Base-by-base conservation (phyloP, 92 coral and sea anemone species). In the Micromussa lordhowensis region DNA sequence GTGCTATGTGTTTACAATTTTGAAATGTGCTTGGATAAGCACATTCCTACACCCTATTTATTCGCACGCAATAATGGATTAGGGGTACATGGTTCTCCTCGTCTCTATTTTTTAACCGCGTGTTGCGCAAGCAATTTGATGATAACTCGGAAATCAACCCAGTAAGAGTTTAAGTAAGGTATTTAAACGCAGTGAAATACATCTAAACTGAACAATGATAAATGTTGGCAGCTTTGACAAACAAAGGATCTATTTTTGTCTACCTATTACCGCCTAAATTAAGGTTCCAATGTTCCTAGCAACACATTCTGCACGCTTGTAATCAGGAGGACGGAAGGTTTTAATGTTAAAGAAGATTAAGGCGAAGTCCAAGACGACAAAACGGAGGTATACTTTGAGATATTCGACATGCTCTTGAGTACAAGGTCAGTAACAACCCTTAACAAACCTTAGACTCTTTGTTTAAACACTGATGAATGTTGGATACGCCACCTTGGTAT, bases 171-270 rank as follows among this genome's bases (percentile, higher is more conserved):
- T 24, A 24, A 24, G 64, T 17, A 58, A 58, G 76, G 48, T 32
- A 13, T 17, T 3, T 17, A 14, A 71, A 35, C 49, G 22, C 40
- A 18, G 26, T 4, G 3, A 6, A 72, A 36, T 73, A 12, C 48
- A 73, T 32, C 78, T 26, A 73, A 36, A 16, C 48, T 35, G 21
- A 74, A 48, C 80, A 76, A 48, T 76, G 8, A 44, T 2, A n/a
- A n/a, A 76, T 76, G 28, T 48, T 76, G 61, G 32, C 80, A 49
- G 22, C 80, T 49, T n/a, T 44, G 58, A 76, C 57, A 76, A 44
- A 38, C 80, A 76, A 76, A n/a, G 80, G 32, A 11, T 40, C 59
- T 26, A 24, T 66, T 66, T 6, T 49, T 76, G 57, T 48, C 22
- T 2, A 0, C 61, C 15, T 28, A 22, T 49, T 10, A 13, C 32